Base-by-base conservation (phyloP, 2,113 vertebrate species). In the Epinephelus moara region DNA sequence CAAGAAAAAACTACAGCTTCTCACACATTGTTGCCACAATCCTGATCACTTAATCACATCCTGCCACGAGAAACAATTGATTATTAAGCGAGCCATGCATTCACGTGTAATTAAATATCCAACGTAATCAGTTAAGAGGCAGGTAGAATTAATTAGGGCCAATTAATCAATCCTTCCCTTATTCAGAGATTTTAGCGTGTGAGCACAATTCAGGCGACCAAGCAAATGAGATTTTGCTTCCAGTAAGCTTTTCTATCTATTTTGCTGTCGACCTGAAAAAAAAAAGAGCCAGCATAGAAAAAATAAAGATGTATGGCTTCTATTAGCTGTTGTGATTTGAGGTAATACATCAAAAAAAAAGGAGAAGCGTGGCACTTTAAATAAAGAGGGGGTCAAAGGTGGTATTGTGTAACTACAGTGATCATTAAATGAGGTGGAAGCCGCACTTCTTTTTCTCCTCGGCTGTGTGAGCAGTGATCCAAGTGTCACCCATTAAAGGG, bases 251-350 rank as follows among this genome's bases (percentile, higher is more conserved):
- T 80, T 79, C 40, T 85, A 53, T 45, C 57, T 56, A 21, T 90
- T 89, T 47, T 85, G 68, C 88, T 80, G 59, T 78, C 9, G 6
- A 57, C 1, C 10, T 37, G 18, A 7, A 45, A 56, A 74, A 74
- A 47, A 73, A 75, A 77, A 25, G 30, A 30, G 53, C 57, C 33
- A 1, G 45, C 40, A 14, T 47, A n/a, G 42, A 71, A 74, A 63
- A 49, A 91, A 92, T 86, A 71, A 91, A 90, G 84, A 93, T 87
- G 25, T 73, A 92, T 86, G 81, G 86, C 53, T 85, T 85, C 80
- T 85, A 82, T 87, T 89, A 87, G 49, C 56, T 14, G 64, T 55
- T 86, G 72, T 64, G 75, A 91, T 87, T 82, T 30, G 60, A 70
- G 75, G 52, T 61, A 84, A 86, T 90, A 62, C 55, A 90, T 91